These are phyloP conservation scores for Lasaia peninsularis DNA, from an alignment of 1,140 invertebrate genomes.

Conservation along the genomic window DNA sequence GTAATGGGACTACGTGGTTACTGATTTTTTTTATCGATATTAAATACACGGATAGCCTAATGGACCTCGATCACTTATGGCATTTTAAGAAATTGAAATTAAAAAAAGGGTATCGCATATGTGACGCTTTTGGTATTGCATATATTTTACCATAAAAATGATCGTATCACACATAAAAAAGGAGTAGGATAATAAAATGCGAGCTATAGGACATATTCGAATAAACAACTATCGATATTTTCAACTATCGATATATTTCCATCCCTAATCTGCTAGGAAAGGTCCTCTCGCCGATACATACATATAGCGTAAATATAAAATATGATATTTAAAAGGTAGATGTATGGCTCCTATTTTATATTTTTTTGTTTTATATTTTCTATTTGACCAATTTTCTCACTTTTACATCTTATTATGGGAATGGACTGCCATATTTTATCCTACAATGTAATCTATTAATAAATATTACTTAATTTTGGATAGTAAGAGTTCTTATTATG, in stretches of 20 bases:
- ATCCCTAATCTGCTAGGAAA: not conserved
- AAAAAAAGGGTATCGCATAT: no score
- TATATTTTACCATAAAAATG: no score
- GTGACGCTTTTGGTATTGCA: no score
- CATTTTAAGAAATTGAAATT: no score
- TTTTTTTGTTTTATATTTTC: conserved; percentile 49
- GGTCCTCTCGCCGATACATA: conserved; percentile 28
- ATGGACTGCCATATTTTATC: conserved; percentile 70
- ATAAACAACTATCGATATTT: not conserved
- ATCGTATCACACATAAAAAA: no score
- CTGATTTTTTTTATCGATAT: not conserved
- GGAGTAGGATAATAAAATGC: no score
- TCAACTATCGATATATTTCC: conserved; percentile 7
- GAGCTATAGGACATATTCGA: no score
- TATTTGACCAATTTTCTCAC: conserved; percentile 71
- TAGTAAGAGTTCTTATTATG: conserved; percentile 1
- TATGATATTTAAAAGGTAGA: conserved; percentile 63
- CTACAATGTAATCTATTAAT: conserved; percentile 43
- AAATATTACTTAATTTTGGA: conserved; percentile 28
- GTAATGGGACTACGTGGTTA: not conserved
- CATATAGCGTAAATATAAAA: conserved; percentile 48
- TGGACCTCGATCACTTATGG: no score
- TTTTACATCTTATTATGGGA: conserved; percentile 63
- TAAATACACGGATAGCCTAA: not conserved
- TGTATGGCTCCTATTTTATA: conserved; percentile 49